These are phyloP conservation scores for Porites rus DNA, from an alignment of 92 coral and sea anemone genomes.

Conservation along the genomic window DNA sequence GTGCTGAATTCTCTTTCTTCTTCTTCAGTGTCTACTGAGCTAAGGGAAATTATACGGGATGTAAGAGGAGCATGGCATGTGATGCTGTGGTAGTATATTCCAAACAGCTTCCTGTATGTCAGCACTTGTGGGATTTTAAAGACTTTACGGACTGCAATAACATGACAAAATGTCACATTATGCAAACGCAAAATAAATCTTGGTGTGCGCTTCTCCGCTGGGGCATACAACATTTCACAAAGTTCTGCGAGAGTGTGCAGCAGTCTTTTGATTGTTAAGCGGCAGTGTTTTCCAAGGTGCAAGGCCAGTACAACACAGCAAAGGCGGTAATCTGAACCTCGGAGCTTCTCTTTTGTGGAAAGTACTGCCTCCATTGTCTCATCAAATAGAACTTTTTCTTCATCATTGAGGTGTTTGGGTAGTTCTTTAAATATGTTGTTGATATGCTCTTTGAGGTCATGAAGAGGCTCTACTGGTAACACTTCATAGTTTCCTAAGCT, in stretches of 20 bases:
- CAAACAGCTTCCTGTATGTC: slow-evolving; percentile 26
- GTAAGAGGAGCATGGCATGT: slow-evolving; percentile 4
- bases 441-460: slow-evolving; percentile 23
- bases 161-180: slow-evolving; percentile 30
- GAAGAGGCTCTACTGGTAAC: slow-evolving; percentile 40
- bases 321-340: background rate
- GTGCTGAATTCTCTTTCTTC: slow-evolving; percentile 33
- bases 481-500: slow-evolving; percentile 43
- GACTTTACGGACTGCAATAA: slow-evolving; percentile 5
- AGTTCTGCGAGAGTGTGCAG: slow-evolving; percentile 42
- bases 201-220: slow-evolving; percentile 32
- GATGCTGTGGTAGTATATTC: slow-evolving; percentile 11
- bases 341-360: slow-evolving; percentile 13
- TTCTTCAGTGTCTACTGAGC: slow-evolving; percentile 30
- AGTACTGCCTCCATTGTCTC: slow-evolving; percentile 11
- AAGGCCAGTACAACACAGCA: background rate
- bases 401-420: slow-evolving; percentile 8
- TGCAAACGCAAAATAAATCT: slow-evolving; percentile 25
- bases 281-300: background rate
- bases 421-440: slow-evolving; percentile 41
- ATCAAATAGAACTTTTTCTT: slow-evolving; percentile 15
- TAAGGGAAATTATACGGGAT: background rate
- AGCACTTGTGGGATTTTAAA: slow-evolving; percentile 11
- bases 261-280: slow-evolving; percentile 11
- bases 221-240: slow-evolving; percentile 15